Conservation (phyloP, 2,113 vertebrate genomes). For the Tylochromis polylepis region DNA sequence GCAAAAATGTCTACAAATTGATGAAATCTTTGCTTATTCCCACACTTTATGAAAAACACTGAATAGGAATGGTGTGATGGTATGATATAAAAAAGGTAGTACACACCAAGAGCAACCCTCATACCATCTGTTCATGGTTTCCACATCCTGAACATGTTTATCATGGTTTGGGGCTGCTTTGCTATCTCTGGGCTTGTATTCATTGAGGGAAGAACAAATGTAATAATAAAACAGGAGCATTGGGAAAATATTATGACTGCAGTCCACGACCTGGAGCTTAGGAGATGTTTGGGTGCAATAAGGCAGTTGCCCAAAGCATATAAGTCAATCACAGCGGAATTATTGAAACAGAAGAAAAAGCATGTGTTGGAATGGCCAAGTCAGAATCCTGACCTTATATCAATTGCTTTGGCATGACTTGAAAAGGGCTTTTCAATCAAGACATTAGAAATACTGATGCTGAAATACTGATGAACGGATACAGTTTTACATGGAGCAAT, state of each 20-base stretch:
- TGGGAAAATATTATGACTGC: not conserved
- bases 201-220: not conserved
- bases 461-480: not conserved
- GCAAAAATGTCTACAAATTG: not conserved
- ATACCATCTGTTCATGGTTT: not conserved
- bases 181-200: not conserved
- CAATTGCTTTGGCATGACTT: not conserved
- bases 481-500: rapidly evolving
- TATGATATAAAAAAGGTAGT: not conserved
- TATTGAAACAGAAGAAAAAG: not conserved
- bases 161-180: not conserved
- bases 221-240: not conserved
- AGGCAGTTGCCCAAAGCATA: not conserved
- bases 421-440: not conserved
- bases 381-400: not conserved
- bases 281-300: not conserved
- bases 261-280: not conserved
- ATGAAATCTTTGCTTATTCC: not conserved
- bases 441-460: not conserved
- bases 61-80: not conserved
- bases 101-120: not conserved
- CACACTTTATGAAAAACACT: not conserved
- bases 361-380: not conserved
- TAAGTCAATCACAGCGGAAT: not conserved
- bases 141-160: rapidly evolving